Conservation (phyloP, 2,888 invertebrate genomes). For the Azorinus chamasolen region DNA sequence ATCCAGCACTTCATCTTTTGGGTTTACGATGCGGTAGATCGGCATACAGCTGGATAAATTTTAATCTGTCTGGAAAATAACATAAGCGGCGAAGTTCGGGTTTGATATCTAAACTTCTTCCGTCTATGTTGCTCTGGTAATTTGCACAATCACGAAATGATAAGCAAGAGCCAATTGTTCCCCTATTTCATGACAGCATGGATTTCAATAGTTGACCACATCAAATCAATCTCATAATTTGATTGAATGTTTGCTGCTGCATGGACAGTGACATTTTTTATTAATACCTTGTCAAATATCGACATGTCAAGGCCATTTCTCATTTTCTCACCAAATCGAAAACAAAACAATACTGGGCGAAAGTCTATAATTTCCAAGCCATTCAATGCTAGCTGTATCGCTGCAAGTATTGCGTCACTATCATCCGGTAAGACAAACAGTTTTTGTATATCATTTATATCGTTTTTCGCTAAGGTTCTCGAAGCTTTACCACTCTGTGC, state of each 20-base stretch:
- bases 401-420: conserved; percentile 16
- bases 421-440: conserved; percentile 51
- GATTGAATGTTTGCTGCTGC: conserved; percentile 29
- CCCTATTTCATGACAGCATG: conserved; percentile 29
- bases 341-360: conserved; percentile 38
- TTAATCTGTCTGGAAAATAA: conserved; percentile 19
- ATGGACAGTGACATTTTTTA: conserved; percentile 26
- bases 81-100: conserved; percentile 20
- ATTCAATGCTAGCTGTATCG: conserved; percentile 28
- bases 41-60: conserved; percentile 56
- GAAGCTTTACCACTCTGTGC: conserved; percentile 5
- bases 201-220: conserved; percentile 45
- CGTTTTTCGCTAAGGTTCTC: conserved; percentile 45
- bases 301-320: conserved; percentile 17
- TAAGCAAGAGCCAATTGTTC: conserved; percentile 30
- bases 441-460: conserved; percentile 29
- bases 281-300: conserved; percentile 7
- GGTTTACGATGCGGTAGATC: conserved; percentile 45
- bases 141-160: conserved; percentile 43
- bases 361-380: conserved; percentile 4
- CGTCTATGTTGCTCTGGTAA: conserved; percentile 44
- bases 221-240: conserved; percentile 28
- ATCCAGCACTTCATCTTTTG: conserved; percentile 13
- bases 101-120: conserved; percentile 32
- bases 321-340: conserved; percentile 55